Conservation (phyloP, 2,113 vertebrate species). For the Anolis carolinensis region DNA sequence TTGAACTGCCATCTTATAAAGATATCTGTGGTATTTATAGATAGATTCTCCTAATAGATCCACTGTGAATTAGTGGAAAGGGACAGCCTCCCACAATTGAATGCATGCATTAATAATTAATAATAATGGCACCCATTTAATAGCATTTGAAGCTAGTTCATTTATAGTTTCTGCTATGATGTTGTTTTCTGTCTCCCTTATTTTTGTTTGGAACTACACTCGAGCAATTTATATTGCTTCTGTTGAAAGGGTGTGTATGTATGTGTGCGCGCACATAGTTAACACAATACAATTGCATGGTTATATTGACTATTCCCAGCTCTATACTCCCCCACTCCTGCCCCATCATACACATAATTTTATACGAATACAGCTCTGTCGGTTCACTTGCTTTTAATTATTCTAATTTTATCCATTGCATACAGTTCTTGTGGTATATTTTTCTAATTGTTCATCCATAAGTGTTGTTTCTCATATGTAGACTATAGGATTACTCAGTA, state of each 20-base stretch:
- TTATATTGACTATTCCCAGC: too few relatives aligned
- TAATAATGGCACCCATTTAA: conserved; percentile 25
- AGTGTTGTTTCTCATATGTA: conserved; percentile 34
- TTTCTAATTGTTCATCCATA: too few relatives aligned
- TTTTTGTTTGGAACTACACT: conserved; percentile 24
- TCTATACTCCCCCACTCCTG: too few relatives aligned
- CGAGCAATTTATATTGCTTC: conserved; percentile 17
- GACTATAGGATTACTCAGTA: conserved; percentile 42
- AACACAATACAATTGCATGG: too few relatives aligned
- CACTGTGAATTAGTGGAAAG: neutral
- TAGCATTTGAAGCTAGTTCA: conserved; percentile 9
- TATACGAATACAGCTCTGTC: too few relatives aligned
- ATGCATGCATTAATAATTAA: conserved; percentile 23
- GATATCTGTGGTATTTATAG: neutral
- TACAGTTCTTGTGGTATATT: too few relatives aligned
- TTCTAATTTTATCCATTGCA: too few relatives aligned
- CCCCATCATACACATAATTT: too few relatives aligned
- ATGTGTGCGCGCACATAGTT: too few relatives aligned
- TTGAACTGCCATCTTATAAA: neutral
- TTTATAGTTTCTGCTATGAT: conserved; percentile 28
- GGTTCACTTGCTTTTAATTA: too few relatives aligned
- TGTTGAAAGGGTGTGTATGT: neutral
- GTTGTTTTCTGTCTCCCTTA: conserved; percentile 1
- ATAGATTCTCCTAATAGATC: too few relatives aligned
- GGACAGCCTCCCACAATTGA: conserved; percentile 19